These are phyloP conservation scores for Pseudeuparius sepicola DNA, from an alignment of 2,888 invertebrate genomes.

Conservation along the genomic window DNA sequence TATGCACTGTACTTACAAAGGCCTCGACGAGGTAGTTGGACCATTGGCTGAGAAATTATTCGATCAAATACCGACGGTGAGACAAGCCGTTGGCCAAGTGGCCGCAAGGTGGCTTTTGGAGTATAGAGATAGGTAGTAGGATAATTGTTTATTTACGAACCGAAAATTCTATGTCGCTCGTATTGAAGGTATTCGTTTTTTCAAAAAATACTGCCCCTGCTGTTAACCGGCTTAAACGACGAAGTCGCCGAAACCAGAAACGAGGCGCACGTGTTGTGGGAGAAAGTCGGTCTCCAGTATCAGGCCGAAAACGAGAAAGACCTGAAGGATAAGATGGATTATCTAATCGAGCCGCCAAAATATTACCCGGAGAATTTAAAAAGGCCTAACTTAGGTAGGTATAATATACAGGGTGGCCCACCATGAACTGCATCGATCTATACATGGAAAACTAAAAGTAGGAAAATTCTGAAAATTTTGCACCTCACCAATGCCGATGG, in stretches of 20 bases:
- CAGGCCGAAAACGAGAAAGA: slow-evolving; percentile 81
- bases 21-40: slow-evolving; percentile 54
- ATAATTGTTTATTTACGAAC: too few species aligned
- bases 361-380: slow-evolving; percentile 65
- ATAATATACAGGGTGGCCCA: too few species aligned
- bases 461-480: too few species aligned
- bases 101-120: slow-evolving; percentile 69
- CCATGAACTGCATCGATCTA: too few species aligned
- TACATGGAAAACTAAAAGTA: too few species aligned
- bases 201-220: slow-evolving; percentile 72
- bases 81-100: slow-evolving; percentile 65
- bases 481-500: too few species aligned
- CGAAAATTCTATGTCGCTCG: too few species aligned
- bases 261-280: slow-evolving; percentile 57
- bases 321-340: slow-evolving; percentile 73
- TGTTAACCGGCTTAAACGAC: slow-evolving; percentile 80
- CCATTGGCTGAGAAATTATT: slow-evolving; percentile 82
- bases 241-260: slow-evolving; percentile 62
- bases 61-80: slow-evolving; percentile 70
- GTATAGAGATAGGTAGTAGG: slow-evolving; percentile 69
- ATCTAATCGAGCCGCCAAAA: slow-evolving; percentile 50
- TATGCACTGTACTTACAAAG: slow-evolving; percentile 43
- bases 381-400: slow-evolving; percentile 80
- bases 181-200: slow-evolving; percentile 93
- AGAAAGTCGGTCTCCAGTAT: slow-evolving; percentile 64